phyloP scores from a whole-genome alignment of 1,140 invertebrate species.

The Brachionus rotundiformis region DNA sequence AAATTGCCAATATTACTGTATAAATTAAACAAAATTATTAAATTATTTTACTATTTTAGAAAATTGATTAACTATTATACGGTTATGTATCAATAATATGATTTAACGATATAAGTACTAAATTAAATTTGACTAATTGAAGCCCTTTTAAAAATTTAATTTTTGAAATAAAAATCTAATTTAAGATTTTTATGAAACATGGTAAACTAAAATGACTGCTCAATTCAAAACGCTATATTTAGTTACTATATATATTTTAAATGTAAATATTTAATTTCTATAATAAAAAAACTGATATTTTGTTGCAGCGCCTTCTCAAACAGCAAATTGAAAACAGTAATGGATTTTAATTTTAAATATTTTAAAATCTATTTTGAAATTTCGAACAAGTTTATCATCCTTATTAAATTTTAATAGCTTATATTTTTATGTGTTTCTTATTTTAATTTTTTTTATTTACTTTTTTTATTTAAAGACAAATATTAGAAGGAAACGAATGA shows the following conservation, averaged over 20 bases:
- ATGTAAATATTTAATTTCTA: constrained; percentile 1
- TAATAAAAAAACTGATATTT: not conserved
- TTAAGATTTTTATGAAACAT: not conserved
- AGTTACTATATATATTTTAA: not conserved
- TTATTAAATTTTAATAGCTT: too few relatives aligned
- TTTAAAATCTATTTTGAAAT: too few relatives aligned
- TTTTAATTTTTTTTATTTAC: too few relatives aligned
- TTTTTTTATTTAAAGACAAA: too few relatives aligned
- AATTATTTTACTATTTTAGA: too few relatives aligned
- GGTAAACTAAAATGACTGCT: not conserved
- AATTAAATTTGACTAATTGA: not conserved
- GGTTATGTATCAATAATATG: too few relatives aligned
- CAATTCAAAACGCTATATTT: not conserved
- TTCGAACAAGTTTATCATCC: too few relatives aligned
- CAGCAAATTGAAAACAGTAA: not conserved
- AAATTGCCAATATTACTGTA: not conserved
- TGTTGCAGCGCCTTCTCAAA: not conserved
- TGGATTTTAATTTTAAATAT: too few relatives aligned
- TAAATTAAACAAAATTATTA: too few relatives aligned
- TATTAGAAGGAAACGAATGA: too few relatives aligned
- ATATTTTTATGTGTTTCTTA: too few relatives aligned
- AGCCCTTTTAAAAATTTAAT: not conserved
- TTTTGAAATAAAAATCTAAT: not conserved
- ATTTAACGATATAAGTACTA: not conserved
- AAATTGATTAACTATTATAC: too few relatives aligned